Evolutionary conservation across 2,888 invertebrate genomes (phyloP), one percentile per base, ranked within the genome.

Genomic region (Agrotis clavis): DNA sequence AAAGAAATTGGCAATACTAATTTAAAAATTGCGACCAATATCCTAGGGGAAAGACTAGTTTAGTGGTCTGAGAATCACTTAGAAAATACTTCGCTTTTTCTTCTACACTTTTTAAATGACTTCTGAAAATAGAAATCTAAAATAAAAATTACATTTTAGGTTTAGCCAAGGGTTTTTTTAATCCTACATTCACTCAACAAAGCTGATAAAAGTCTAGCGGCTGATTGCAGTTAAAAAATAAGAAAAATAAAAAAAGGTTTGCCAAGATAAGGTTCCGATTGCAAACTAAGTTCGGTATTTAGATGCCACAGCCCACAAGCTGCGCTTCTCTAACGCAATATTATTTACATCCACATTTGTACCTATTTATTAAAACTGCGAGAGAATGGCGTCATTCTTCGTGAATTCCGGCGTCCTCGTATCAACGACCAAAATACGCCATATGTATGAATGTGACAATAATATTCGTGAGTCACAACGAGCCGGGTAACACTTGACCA

Each of bases 381-480:
- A 91, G 90, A 93, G 91, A 92, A 94, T 95, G 93, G 93, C 94
- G 94, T 94, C 94, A 95, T 94, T 92, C 92, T 92, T 90, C 85
- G 89, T 89, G 90, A 94, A 94, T 93, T 91, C 90, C 90, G 89
- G 84, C 89, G 91, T 90, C 92, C 92, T 90, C 90, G 91, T 92
- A 94, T 92, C 91, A 92, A 93, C 93, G 90, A 91, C 90, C 90
- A 92, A 94, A 94, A 92, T 91, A 91, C 90, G 91, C 92, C 89
- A 90, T 91, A 92, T 90, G 91, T 92, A 91, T 92, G 92, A 92
- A 92, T 92, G 91, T 90, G 94, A 93, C 95, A 94, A 94, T 95
- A 95, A 93, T 94, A 94, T 92, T 92, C 88, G 88, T 96, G 95
- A 96, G 90, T 96, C 95, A 96, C 71, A 76, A 87, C 74, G 86